These are phyloP conservation scores for Danaus plexippus DNA, from an alignment of 1,140 invertebrate genomes.

Conservation along the genomic window DNA sequence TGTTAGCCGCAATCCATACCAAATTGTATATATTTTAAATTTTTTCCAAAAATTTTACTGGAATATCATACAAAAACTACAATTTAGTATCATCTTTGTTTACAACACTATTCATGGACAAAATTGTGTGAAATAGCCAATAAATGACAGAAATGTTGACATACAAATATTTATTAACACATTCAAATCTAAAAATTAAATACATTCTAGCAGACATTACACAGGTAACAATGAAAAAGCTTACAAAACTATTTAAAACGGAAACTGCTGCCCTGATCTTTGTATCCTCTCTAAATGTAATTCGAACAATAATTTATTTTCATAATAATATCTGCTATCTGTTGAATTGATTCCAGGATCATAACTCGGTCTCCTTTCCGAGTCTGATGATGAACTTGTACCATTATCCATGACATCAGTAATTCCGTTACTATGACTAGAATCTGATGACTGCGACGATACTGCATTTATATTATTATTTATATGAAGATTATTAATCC, in stretches of 20 bases:
- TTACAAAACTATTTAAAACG: slow-evolving; percentile 47
- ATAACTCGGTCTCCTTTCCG: slow-evolving; percentile 58
- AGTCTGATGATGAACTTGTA: slow-evolving; percentile 43
- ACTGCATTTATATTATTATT: slow-evolving; percentile 66
- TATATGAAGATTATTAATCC: slow-evolving; percentile 85
- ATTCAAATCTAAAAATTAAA: slow-evolving; percentile 1
- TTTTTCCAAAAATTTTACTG: too few relatives aligned
- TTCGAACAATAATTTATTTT: slow-evolving; percentile 70
- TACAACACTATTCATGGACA: too few relatives aligned
- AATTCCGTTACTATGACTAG: slow-evolving; percentile 51
- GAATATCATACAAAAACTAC: too few relatives aligned
- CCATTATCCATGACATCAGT: slow-evolving; percentile 32
- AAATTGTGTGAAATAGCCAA: too few relatives aligned
- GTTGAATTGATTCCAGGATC: slow-evolving; percentile 63
- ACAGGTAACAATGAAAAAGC: slow-evolving; percentile 37
- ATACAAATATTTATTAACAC: too few relatives aligned
- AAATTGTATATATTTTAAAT: too few relatives aligned
- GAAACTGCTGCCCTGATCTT: slow-evolving; percentile 66
- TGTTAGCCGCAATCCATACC: too few relatives aligned
- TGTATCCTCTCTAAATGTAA: slow-evolving; percentile 70
- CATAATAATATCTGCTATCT: slow-evolving; percentile 65
- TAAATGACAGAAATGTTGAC: too few relatives aligned
- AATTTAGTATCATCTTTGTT: too few relatives aligned
- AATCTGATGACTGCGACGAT: slow-evolving; percentile 38
- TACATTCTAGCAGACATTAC: slow-evolving; percentile 20